Conservation (phyloP, 92 coral and sea anemone genomes). For the Palythoa caribaeorum region DNA sequence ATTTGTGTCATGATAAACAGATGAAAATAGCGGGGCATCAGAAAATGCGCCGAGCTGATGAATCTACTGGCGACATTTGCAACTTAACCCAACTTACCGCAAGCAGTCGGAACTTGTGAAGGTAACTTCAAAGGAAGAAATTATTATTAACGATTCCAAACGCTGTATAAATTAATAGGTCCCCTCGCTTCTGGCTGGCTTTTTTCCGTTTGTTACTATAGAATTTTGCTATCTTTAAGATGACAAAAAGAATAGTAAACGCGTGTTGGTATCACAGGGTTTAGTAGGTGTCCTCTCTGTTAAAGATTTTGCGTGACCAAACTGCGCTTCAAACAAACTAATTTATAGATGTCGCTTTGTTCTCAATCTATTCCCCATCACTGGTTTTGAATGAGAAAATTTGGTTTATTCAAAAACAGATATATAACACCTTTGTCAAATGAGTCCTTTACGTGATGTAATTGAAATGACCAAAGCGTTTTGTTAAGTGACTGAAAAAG, state of each 20-base stretch:
- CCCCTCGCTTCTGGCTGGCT: slow-evolving; percentile 8
- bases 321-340: neutral
- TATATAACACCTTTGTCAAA: slow-evolving; percentile 41
- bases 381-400: slow-evolving; percentile 39
- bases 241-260: neutral
- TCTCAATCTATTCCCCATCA: slow-evolving; percentile 48
- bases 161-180: slow-evolving; percentile 29
- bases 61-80: slow-evolving; percentile 22
- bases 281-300: neutral
- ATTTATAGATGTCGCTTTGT: slow-evolving; percentile 41
- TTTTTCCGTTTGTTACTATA: neutral
- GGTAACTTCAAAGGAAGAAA: slow-evolving; percentile 23
- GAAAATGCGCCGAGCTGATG: slow-evolving; percentile 17
- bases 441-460: slow-evolving; percentile 56
- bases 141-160: slow-evolving; percentile 21
- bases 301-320: slow-evolving; percentile 42
- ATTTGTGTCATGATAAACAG: slow-evolving; percentile 30
- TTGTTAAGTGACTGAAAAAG: slow-evolving; percentile 63
- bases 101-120: slow-evolving; percentile 45
- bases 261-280: neutral
- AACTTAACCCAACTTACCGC: slow-evolving; percentile 47
- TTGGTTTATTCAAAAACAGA: slow-evolving; percentile 47
- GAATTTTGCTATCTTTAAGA: slow-evolving; percentile 1
- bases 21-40: slow-evolving; percentile 40
- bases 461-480: slow-evolving; percentile 66